These are phyloP conservation scores for Nephrotoma guestfalica DNA, from an alignment of 2,888 invertebrate species.

Conservation along the genomic window DNA sequence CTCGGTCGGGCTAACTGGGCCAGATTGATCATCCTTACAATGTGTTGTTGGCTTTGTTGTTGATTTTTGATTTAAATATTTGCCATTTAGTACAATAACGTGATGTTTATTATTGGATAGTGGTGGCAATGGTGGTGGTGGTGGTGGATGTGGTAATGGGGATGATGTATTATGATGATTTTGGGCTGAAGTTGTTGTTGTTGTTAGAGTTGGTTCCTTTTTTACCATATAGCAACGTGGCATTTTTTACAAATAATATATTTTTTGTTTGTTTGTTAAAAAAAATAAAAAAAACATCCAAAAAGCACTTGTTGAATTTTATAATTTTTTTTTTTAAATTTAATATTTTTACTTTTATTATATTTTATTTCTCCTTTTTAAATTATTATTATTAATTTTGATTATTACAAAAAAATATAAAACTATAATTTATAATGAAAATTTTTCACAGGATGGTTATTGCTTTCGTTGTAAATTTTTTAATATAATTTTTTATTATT, in stretches of 20 bases:
- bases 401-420: conserved; percentile 1
- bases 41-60: conserved; percentile 2
- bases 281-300: background rate
- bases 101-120: conserved; percentile 10
- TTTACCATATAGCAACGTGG: conserved; percentile 12
- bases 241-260: conserved; percentile 7
- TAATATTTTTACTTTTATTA: background rate
- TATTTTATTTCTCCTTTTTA: background rate
- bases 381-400: background rate
- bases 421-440: background rate
- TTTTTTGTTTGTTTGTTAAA: background rate
- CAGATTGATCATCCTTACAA: conserved; percentile 5
- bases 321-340: background rate
- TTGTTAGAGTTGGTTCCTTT: conserved; percentile 13
- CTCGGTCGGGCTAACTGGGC: conserved; percentile 15
- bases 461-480: conserved; percentile 11
- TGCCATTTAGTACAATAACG: background rate
- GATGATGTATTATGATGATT: conserved; percentile 11
- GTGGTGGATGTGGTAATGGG: conserved; percentile 11
- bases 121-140: conserved; percentile 1
- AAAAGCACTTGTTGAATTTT: conserved; percentile 1
- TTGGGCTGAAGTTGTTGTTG: conserved; percentile 11
- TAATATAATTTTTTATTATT: background rate
- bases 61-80: background rate
- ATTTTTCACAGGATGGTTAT: conserved; percentile 13